These are phyloP conservation scores for Theocolax elegans DNA, from an alignment of 1,140 invertebrate genomes.

Conservation along the genomic window DNA sequence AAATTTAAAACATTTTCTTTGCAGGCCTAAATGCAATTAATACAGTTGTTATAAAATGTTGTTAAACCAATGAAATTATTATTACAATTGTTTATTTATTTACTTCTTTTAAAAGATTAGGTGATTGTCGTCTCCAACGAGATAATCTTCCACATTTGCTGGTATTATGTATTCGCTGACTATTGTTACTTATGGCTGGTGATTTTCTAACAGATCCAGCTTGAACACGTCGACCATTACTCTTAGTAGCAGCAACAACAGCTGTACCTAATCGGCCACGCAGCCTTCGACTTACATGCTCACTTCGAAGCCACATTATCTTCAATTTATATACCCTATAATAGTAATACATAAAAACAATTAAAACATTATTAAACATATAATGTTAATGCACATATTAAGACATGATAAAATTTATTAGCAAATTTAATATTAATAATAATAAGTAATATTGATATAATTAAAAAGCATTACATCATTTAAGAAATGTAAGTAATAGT, in stretches of 20 bases:
- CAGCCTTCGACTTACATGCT: slow-evolving; percentile 63
- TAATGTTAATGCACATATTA: slow-evolving; percentile 8
- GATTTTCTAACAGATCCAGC: slow-evolving; percentile 58
- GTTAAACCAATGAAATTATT: slow-evolving; percentile 8
- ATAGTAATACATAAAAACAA: slow-evolving; percentile 29
- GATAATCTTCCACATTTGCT: slow-evolving; percentile 61
- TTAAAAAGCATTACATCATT: slow-evolving; percentile 11
- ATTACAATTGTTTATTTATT: slow-evolving; percentile 2
- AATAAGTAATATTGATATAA: not conserved
- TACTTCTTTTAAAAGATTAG: slow-evolving; percentile 65
- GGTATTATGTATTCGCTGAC: slow-evolving; percentile 56
- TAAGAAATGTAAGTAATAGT: not conserved
- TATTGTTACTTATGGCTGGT: slow-evolving; percentile 57
- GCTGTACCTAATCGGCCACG: slow-evolving; percentile 59
- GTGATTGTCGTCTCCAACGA: slow-evolving; percentile 61
- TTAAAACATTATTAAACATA: not conserved
- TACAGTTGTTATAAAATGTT: slow-evolving; percentile 40
- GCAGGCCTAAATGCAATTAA: slow-evolving; percentile 57
- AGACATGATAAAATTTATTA: too few relatives aligned
- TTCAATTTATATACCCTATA: slow-evolving; percentile 46
- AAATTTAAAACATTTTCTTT: slow-evolving; percentile 67
- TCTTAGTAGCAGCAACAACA: slow-evolving; percentile 49
- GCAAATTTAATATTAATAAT: too few relatives aligned
- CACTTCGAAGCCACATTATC: slow-evolving; percentile 65
- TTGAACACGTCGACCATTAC: slow-evolving; percentile 55